Conservation (phyloP, 2,888 invertebrate genomes). For the Cryptocephalus moraei region DNA sequence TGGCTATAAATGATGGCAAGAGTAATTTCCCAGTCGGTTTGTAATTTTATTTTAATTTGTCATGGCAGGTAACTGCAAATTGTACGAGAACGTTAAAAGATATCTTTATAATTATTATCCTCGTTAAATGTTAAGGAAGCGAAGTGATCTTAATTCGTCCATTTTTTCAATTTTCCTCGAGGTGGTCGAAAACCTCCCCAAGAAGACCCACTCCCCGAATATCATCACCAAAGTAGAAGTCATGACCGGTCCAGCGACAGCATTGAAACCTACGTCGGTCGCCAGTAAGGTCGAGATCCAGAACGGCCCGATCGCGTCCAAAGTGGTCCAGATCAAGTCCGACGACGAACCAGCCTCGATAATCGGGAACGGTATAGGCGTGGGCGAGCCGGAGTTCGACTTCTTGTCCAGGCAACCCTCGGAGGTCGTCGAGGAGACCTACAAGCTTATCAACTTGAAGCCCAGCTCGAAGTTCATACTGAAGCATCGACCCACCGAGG, state of each 20-base stretch:
- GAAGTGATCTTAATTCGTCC: too few relatives aligned
- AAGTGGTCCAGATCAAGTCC: constrained; percentile 23
- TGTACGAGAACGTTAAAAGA: too few relatives aligned
- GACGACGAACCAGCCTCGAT: constrained; percentile 52
- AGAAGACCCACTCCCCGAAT: constrained; percentile 2
- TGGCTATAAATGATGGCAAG: too few relatives aligned
- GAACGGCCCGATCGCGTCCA: constrained; percentile 28
- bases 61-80: too few relatives aligned
- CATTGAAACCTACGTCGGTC: constrained; percentile 34
- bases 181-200: constrained; percentile 9
- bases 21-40: too few relatives aligned
- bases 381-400: constrained; percentile 53
- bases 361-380: constrained; percentile 34
- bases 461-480: constrained; percentile 51
- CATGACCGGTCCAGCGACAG: constrained; percentile 22
- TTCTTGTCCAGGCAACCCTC: constrained; percentile 76
- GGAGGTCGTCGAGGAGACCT: constrained; percentile 77
- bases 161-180: constrained; percentile 5
- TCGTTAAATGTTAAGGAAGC: too few relatives aligned
- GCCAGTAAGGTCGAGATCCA: constrained; percentile 41
- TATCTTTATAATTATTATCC: too few relatives aligned
- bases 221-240: constrained; percentile 35
- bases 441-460: constrained; percentile 68
- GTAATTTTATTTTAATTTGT: too few relatives aligned
- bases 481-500: constrained; percentile 40